Base-by-base conservation (phyloP, 2,888 invertebrate species). In the Cheilosia vernalis region DNA sequence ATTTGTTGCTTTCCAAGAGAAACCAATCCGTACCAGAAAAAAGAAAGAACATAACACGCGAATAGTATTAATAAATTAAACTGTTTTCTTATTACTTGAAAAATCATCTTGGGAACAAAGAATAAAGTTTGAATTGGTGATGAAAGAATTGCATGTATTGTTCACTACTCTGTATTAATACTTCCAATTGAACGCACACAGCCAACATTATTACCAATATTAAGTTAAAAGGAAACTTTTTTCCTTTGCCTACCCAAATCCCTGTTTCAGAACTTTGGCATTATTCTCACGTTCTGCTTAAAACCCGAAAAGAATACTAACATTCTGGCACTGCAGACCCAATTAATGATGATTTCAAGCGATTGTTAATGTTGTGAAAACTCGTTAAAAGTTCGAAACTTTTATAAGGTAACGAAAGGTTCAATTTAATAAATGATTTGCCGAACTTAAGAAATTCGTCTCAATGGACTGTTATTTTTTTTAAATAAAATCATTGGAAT, bases 361-460 rank as follows among this genome's bases (percentile, higher is more conserved):
- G 51, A 67, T 81, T 85, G 66, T 80, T 76, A 85, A 77, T 77
- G 61, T 72, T 76, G 76, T 77, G 70, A 56, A 78, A 85, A 67
- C 81, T 85, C 81, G 85, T 81, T 85, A 85, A 85, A 85, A 85
- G 66, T 81, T 85, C 74, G 60, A 60, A 70, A 81, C 70, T 81
- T 76, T 51, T 37, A 44, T 27, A 64, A 67, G 64, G 61, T 58
- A 60, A 49, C 21, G 51, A 64, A 80, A 84, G 66, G 70, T 80
- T 60, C n/a, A 21, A 49, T 72, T 78, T 56, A 40, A 44, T 55
- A 72, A 40, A 40, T 64, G 9, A 47, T 42, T 42, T 55, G 30
- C n/a, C 0, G 4, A 27, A 60, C 63, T 51, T 30, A 24, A 58
- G 51, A 60, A 60, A 60, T 74, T 61, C 40, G 1, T 33, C 44